Percentiles rank a stretch among this genome's conserved stretches.
Evolutionary conservation across 30 jellyfish, hydroid and myxozoan genomes (phyloP).

Genomic region (Rhopilema esculentum): DNA sequence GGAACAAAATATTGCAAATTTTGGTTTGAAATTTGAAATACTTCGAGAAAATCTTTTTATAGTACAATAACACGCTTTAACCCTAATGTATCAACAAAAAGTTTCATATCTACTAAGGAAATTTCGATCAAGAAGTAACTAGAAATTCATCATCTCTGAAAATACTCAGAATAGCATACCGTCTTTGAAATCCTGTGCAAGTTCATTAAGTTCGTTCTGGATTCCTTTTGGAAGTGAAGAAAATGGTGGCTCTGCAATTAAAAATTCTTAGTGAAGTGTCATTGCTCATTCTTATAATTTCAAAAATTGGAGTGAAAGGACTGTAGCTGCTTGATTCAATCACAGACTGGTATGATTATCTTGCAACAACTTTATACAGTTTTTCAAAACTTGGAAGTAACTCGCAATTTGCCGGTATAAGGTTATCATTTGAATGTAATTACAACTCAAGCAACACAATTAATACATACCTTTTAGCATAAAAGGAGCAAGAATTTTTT

Average conservation of each 20-base stretch:
- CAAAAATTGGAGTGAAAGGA: too few species aligned
- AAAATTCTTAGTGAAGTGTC: neutral
- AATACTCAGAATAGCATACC: constrained; percentile 49
- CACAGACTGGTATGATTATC: too few species aligned
- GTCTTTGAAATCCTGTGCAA: constrained; percentile 43
- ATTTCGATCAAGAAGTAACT: neutral
- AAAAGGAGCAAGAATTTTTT: constrained; percentile 72
- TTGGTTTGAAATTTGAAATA: too few species aligned
- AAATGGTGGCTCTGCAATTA: constrained; percentile 59
- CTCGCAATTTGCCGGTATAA: too few species aligned
- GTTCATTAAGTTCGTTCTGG: constrained; percentile 43
- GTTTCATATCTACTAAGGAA: neutral
- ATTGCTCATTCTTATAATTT: neutral
- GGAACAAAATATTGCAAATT: too few species aligned
- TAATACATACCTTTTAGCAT: constrained; percentile 69
- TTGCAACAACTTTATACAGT: too few species aligned
- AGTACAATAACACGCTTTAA: too few species aligned
- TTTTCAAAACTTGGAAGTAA: too few species aligned
- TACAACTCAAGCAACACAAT: neutral
- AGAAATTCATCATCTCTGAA: too few species aligned
- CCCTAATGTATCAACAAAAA: neutral
- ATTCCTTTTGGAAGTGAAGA: constrained; percentile 41
- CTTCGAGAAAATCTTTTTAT: too few species aligned
- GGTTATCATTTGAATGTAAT: too few species aligned
- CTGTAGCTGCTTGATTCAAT: too few species aligned